phyloP scores from a whole-genome alignment of 2,888 invertebrate species.

The Piscicola geometra region DNA sequence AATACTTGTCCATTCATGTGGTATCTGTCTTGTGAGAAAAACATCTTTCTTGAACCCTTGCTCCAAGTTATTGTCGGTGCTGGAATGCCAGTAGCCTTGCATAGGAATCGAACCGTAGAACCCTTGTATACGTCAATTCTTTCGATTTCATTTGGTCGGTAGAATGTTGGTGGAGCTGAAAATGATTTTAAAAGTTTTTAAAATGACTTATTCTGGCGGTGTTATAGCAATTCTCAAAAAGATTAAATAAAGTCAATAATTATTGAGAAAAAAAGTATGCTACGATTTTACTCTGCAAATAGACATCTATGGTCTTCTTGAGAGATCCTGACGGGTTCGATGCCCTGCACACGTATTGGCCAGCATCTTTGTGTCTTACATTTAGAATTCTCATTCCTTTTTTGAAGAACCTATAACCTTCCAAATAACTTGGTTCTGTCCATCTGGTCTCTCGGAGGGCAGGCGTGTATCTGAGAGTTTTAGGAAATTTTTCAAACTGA shows the following conservation, averaged over 20 bases:
- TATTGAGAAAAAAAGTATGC: too few relatives aligned
- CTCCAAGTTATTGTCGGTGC: not conserved
- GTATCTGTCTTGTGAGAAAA: not conserved
- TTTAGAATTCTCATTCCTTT: too few relatives aligned
- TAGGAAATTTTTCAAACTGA: too few relatives aligned
- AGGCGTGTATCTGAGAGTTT: too few relatives aligned
- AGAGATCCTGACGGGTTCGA: conserved; percentile 58
- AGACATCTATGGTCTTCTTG: conserved; percentile 50
- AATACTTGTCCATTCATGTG: conserved; percentile 47
- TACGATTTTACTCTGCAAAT: too few relatives aligned
- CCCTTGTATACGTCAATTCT: not conserved
- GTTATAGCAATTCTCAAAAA: too few relatives aligned
- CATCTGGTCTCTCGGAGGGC: too few relatives aligned
- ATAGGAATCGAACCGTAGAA: not conserved
- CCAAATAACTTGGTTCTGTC: too few relatives aligned
- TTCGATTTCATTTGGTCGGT: not conserved
- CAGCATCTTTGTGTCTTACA: conserved; percentile 51
- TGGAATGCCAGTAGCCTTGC: not conserved
- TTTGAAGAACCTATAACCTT: too few relatives aligned
- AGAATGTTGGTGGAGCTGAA: not conserved
- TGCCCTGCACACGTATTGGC: conserved; percentile 57
- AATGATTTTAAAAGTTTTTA: not conserved
- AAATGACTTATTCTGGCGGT: not conserved
- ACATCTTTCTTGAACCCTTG: too few relatives aligned
- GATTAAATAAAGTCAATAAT: too few relatives aligned